These are phyloP conservation scores for Gavia stellata DNA, from an alignment of 2,113 vertebrate species.

Conservation along the genomic window DNA sequence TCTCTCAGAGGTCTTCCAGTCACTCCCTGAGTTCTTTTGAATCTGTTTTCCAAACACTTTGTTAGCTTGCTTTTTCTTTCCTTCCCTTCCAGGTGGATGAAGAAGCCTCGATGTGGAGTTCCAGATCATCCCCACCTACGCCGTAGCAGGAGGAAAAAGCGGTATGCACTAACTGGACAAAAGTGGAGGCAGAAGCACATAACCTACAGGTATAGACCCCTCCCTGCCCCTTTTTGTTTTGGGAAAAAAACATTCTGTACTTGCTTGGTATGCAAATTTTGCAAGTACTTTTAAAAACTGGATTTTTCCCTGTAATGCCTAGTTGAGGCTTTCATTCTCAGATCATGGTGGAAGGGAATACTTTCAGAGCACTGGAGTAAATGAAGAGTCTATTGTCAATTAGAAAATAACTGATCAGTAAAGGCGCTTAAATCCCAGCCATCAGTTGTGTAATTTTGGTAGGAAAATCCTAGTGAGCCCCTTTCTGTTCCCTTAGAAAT, in stretches of 20 bases:
- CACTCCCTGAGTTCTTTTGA: not conserved
- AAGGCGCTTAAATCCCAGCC: not conserved
- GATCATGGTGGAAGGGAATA: not conserved
- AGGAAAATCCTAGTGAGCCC: not conserved
- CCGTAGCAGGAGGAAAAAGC: constrained; percentile 87
- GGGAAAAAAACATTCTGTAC: not conserved
- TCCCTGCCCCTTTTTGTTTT: not conserved
- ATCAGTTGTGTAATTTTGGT: not conserved
- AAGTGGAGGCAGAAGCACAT: constrained; percentile 97
- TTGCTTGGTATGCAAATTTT: not conserved
- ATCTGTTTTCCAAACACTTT: not conserved
- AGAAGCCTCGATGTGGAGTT: constrained; percentile 92
- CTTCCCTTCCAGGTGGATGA: constrained; percentile 87
- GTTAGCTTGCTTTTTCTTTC: not conserved
- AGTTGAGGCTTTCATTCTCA: not conserved
- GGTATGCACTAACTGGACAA: constrained; percentile 95
- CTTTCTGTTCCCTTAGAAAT: not conserved
- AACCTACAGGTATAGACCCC: constrained; percentile 87
- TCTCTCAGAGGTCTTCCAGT: not conserved
- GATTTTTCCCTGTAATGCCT: not conserved
- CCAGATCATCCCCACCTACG: constrained; percentile 89
- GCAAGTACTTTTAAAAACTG: not conserved
- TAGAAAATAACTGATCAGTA: not conserved
- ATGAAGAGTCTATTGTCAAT: not conserved
- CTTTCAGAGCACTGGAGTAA: not conserved